These are phyloP conservation scores for Heliocidaris erythrogramma DNA, from an alignment of 35 echinoderm and acorn worm species.

Conservation along the genomic window DNA sequence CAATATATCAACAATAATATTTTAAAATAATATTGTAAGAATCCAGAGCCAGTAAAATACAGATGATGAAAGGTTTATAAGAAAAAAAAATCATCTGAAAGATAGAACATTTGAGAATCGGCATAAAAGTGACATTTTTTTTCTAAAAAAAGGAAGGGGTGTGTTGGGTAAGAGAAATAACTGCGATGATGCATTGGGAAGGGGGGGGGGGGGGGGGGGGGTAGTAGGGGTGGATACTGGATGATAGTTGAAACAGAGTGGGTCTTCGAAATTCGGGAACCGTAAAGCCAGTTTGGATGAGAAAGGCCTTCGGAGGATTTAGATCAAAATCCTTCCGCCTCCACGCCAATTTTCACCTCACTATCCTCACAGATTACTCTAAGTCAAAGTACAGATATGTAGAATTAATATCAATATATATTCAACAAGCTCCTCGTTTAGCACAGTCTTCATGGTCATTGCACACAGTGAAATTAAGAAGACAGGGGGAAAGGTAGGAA, in stretches of 20 bases:
- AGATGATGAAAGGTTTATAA: too few relatives aligned
- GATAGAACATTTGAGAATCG: too few relatives aligned
- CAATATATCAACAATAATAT: too few relatives aligned
- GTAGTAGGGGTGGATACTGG: not conserved
- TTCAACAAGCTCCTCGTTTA: not conserved
- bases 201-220: not conserved
- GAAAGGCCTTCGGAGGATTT: conserved; percentile 39
- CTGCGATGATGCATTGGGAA: not conserved
- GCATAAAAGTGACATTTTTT: too few relatives aligned
- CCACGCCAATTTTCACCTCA: conserved; percentile 52
- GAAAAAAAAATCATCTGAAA: too few relatives aligned
- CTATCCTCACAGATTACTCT: conserved; percentile 35
- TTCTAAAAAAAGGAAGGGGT: too few relatives aligned
- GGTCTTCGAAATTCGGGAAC: not conserved
- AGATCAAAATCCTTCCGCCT: conserved; percentile 21
- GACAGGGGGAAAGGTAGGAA: not conserved
- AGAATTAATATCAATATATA: not conserved
- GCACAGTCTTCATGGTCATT: not conserved
- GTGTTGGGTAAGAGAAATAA: too few relatives aligned
- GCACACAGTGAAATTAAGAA: not conserved
- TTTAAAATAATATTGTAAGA: too few relatives aligned
- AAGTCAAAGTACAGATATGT: conserved; percentile 26
- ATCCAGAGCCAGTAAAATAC: too few relatives aligned
- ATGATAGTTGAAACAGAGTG: not conserved
- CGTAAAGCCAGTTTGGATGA: not conserved